phyloP scores from a whole-genome alignment of 2,113 vertebrate species.

The Hydrolagus affinis region DNA sequence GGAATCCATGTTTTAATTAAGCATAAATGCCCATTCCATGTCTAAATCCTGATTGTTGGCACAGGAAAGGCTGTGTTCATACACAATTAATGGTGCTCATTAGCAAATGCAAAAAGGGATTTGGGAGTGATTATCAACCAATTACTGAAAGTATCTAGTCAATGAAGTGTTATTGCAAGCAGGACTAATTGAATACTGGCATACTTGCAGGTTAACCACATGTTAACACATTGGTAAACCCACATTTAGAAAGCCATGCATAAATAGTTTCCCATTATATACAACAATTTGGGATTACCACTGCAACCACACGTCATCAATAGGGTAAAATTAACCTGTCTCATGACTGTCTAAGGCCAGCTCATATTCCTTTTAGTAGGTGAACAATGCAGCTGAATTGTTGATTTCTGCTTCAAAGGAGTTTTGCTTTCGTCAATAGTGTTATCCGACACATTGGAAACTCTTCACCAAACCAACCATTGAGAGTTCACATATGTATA shows the following conservation, averaged over 20 bases:
- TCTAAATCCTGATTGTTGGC: not conserved
- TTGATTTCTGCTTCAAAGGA: no score
- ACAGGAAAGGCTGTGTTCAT: not conserved
- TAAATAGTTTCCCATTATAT: not conserved
- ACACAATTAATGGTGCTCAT: not conserved
- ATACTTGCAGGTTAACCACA: not conserved
- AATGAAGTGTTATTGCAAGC: not conserved
- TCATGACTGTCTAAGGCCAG: no score
- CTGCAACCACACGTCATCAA: no score
- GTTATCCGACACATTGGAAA: no score
- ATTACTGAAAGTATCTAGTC: not conserved
- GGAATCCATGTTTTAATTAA: not conserved
- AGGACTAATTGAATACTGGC: not conserved
- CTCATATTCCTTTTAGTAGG: no score
- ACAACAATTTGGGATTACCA: no score
- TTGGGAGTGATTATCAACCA: constrained; percentile 8
- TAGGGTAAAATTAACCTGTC: no score
- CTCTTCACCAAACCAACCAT: no score
- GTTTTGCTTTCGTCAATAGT: no score
- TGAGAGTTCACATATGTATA: no score
- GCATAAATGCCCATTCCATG: not conserved
- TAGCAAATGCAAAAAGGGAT: not conserved
- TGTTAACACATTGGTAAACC: not conserved
- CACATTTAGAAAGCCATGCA: not conserved
- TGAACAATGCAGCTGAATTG: no score